Conservation (phyloP, 1,140 invertebrate genomes). For the Musca vetustissima region DNA sequence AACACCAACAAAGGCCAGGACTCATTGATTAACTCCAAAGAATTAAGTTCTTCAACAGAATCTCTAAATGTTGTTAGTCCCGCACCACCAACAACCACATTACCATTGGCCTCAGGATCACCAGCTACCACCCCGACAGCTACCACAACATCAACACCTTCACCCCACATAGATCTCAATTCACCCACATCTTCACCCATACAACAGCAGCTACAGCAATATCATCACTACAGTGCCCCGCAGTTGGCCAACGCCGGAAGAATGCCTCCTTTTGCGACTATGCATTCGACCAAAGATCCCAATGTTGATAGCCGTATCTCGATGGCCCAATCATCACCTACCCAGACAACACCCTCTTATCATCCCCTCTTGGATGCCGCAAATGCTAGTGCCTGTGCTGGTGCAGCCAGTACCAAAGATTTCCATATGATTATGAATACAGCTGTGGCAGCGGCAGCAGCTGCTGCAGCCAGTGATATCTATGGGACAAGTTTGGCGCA, state of each 20-base stretch:
- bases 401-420: conserved; percentile 49
- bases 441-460: conserved; percentile 48
- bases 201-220: conserved; percentile 27
- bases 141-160: conserved; percentile 43
- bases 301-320: not conserved
- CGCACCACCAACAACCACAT: conserved; percentile 29
- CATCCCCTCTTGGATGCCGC: conserved; percentile 48
- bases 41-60: conserved; percentile 46
- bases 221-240: not conserved
- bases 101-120: conserved; percentile 29
- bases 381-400: conserved; percentile 45
- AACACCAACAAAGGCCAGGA: conserved; percentile 49
- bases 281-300: too few species aligned
- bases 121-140: conserved; percentile 41
- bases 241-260: conserved; percentile 31
- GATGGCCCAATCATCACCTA: not conserved
- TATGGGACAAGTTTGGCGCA: conserved; percentile 42
- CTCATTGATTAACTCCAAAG: conserved; percentile 31
- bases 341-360: conserved; percentile 41
- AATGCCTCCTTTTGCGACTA: conserved; percentile 18
- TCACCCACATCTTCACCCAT: conserved; percentile 39
- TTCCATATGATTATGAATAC: conserved; percentile 53
- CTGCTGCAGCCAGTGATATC: conserved; percentile 31
- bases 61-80: conserved; percentile 51
- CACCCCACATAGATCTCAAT: conserved; percentile 48